Evolutionary conservation across 2,797 vertebrate species (phyloP), one percentile per base, ranked within the genome.

Genomic region (Paguma larvata): DNA sequence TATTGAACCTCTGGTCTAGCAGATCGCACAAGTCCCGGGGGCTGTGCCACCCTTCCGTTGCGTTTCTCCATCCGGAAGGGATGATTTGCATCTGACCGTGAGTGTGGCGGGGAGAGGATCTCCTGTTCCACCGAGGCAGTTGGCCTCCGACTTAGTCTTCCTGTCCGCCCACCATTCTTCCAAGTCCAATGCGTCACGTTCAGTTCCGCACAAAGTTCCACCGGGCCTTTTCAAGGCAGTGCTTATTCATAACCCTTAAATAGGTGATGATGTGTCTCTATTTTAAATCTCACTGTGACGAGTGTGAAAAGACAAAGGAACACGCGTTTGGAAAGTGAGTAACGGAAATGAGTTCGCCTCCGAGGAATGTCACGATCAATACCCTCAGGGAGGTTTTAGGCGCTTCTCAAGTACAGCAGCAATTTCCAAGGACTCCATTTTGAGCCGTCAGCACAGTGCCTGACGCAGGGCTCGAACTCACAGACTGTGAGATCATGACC

Each of bases 361-460:
- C n/a, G n/a, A 96, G 89, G 89, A 94, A 95, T 94, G 83, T 85
- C 90, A 88, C 48, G 89, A 16, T 51, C 83, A 38, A 89, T 80
- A 68, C 91, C 97, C 95, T 89, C 85, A 89, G 97, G 87, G 96
- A 68, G 77, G 94, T 83, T 97, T 92, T 89, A 98, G 62, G 95
- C 94, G 97, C 44, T 92, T 97, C 96, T 97, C 97, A 98, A 98
- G 95, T 78, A 85, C 89, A 77, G 88, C 1, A 80, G 67, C 44
- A 88, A 41, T 94, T 97, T 68, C 51, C 19, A 80, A 89, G 78
- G 95, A n/a, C 16, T 62, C 41, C 70, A 12, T 83, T 89, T 82
- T 89, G 27, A 56, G 38, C 38, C 38, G 38, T 38, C 38, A 38
- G 38, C 38, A 38, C 38, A 38, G 38, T 3, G 38, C 38, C 38